Evolutionary conservation across 2,797 vertebrate species (phyloP).

Genomic region (Ambastaia sidthimunki): DNA sequence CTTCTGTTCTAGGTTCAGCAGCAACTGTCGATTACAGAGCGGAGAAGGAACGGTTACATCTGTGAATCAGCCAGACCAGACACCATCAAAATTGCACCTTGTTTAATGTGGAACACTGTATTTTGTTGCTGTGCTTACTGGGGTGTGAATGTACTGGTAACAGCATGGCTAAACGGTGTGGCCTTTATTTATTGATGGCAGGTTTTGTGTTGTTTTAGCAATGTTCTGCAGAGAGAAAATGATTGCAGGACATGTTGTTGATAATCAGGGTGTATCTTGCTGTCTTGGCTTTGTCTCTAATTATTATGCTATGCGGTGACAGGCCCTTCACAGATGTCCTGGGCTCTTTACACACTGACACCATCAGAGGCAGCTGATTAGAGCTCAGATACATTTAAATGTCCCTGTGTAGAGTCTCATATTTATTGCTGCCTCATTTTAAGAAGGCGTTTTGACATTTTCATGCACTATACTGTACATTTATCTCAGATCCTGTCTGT

Average conservation of each 20-base stretch:
- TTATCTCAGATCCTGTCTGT: not conserved
- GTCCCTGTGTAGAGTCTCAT: not conserved
- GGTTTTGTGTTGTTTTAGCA: not conserved
- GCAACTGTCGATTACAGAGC: constrained; percentile 5
- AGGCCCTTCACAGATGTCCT: constrained; percentile 14
- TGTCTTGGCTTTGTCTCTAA: constrained; percentile 8
- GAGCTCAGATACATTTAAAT: constrained; percentile 17
- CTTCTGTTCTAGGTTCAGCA: not conserved
- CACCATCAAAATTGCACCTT: constrained; percentile 14
- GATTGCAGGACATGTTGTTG: constrained; percentile 12
- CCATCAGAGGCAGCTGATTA: not conserved
- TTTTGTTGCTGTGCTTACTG: constrained; percentile 9
- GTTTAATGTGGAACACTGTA: constrained; percentile 43
- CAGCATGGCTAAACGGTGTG: not conserved
- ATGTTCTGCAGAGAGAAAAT: constrained; percentile 13
- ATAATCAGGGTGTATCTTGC: constrained; percentile 23
- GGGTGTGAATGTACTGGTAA: constrained; percentile 5
- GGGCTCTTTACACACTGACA: constrained; percentile 22
- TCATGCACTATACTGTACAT: not conserved
- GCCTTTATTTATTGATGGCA: not conserved
- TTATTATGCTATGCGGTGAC: constrained; percentile 4
- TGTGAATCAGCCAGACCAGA: constrained; percentile 33
- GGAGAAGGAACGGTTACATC: constrained; percentile 23
- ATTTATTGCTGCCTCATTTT: not conserved
- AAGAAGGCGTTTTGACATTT: not conserved